Evolutionary conservation across 2,888 invertebrate species (phyloP).

Genomic region (Xylota sylvarum): DNA sequence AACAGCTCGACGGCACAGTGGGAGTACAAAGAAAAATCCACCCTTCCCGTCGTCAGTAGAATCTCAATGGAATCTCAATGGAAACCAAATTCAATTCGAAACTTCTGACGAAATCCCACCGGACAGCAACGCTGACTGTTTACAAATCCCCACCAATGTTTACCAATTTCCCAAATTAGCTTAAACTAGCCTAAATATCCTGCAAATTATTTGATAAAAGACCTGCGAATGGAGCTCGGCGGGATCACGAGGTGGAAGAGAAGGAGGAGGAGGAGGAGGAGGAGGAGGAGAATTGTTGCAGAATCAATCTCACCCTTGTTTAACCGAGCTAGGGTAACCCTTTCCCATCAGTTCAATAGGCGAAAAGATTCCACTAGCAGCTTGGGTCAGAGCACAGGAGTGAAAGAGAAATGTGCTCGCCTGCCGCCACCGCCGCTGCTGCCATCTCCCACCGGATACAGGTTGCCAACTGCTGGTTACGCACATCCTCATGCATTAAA

Average conservation of each 20-base stretch:
- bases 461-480: constrained; percentile 74
- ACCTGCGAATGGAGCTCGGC: constrained; percentile 40
- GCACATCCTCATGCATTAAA: constrained; percentile 76
- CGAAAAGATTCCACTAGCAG: constrained; percentile 34
- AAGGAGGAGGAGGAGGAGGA: background rate
- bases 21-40: constrained; percentile 43
- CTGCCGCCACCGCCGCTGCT: too few relatives aligned
- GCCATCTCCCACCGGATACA: constrained; percentile 56
- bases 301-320: constrained; percentile 65
- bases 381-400: constrained; percentile 3
- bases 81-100: constrained; percentile 52
- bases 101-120: constrained; percentile 52
- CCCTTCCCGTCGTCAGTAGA: background rate
- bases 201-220: constrained; percentile 76
- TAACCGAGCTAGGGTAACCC: constrained; percentile 59
- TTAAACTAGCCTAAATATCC: constrained; percentile 76
- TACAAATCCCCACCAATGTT: constrained; percentile 73
- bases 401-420: background rate
- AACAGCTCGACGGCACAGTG: background rate
- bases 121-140: constrained; percentile 59
- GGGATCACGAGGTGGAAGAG: background rate
- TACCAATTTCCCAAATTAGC: constrained; percentile 76
- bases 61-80: constrained; percentile 35
- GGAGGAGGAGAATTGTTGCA: constrained; percentile 22
- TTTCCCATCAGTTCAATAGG: constrained; percentile 51